Conservation (phyloP, 2,888 invertebrate species). For the Dyspetes luteomarginatus region DNA sequence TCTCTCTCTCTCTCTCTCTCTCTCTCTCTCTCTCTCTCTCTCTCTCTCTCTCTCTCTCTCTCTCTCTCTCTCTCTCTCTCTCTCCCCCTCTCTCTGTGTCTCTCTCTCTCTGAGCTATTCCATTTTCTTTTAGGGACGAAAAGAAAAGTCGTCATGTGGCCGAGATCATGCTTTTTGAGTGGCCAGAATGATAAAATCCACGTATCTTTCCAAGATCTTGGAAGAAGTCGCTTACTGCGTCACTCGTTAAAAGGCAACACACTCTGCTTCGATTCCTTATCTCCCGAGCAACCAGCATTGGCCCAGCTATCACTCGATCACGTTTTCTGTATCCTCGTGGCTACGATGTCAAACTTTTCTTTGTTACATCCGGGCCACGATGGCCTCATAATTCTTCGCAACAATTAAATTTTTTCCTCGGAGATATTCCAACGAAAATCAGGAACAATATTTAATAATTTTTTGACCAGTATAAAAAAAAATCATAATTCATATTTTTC, state of each 20-base stretch:
- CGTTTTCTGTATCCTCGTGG: conserved; percentile 67
- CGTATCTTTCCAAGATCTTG: conserved; percentile 69
- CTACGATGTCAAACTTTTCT: conserved; percentile 1
- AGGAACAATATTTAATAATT: no score
- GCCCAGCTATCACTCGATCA: conserved; percentile 79
- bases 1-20: conserved; percentile 10
- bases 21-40: conserved; percentile 5
- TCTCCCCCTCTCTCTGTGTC: conserved; percentile 3
- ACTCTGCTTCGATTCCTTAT: no score
- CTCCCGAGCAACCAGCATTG: conserved; percentile 68
- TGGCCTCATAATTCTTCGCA: no score
- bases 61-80: conserved; percentile 10
- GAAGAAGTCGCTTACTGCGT: conserved; percentile 76
- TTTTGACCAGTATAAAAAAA: no score
- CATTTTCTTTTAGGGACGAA: conserved; percentile 22
- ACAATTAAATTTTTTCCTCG: background rate
- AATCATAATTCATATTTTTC: no score
- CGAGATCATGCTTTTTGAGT: conserved; percentile 54
- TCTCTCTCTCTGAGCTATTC: conserved; percentile 33
- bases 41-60: conserved; percentile 26
- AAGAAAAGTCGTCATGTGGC: conserved; percentile 26
- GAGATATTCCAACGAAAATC: no score
- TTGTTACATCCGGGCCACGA: background rate
- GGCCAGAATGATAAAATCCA: conserved; percentile 73
- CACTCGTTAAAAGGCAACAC: conserved; percentile 74